Base-by-base conservation (phyloP, 2,888 invertebrate species). In the Lycophotia porphyrea region DNA sequence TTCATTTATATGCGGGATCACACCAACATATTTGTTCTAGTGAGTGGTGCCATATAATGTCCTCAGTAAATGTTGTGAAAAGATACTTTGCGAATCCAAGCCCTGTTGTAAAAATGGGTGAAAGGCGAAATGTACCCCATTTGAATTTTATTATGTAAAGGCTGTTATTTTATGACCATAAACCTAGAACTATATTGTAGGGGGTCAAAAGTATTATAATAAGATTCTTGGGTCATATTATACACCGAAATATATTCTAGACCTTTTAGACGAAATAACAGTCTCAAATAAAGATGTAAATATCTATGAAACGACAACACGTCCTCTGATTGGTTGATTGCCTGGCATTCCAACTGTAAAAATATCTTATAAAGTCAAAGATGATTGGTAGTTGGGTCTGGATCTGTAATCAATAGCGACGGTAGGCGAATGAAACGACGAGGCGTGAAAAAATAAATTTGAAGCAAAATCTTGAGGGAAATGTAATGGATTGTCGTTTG, bases 1-100 rank as follows among this genome's bases (percentile, higher is more conserved):
- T 90, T 88, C 88, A 84, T 91, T 92, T 89, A 88, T 91, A 93
- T 93, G 93, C 93, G 88, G 86, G 92, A 88, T 90, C 93, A 93
- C 91, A 92, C 86, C 83, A 84, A 82, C 90, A 91, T 91, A 90
- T 92, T 92, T 93, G 90, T 80, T 77, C 81, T 80, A 82, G 80
- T 88, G 86, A 90, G 86, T 88, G 84, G 61, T 85, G 73, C 83
- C 84, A 81, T 79, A 79, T 80, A 72, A 84, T 84, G 82, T 71
- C 78, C 69, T 74, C 65, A 68, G 81, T 68, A 85, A 84, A 81
- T 77, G 80, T 81, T 78, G 61, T 64, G 58, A 63, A 65, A 67
- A 71, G 55, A 74, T 70, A 74, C 67, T 78, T 69, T 76, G 71
- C 31, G 34, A 71, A 68, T 66, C 55, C 61, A 67, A 66, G n/a